A percentile compares a stretch with the other conserved stretches of the same genome.
phyloP scores from a whole-genome alignment of 2,113 vertebrate species.

The Cranoglanis bouderius region DNA sequence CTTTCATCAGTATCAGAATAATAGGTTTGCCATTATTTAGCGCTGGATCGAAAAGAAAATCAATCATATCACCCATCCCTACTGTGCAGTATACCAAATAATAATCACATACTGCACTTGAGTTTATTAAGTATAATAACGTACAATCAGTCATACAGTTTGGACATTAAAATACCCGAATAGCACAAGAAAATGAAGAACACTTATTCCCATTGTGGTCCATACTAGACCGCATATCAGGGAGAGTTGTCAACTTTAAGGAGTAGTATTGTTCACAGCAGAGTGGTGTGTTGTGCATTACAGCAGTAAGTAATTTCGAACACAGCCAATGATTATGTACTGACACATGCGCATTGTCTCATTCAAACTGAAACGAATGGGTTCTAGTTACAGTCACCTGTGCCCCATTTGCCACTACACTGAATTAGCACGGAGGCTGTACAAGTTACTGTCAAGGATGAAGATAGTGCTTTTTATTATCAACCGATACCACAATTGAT shows the following conservation, averaged over 20 bases:
- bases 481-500: not conserved
- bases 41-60: not conserved
- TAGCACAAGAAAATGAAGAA: not conserved
- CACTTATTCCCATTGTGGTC: not conserved
- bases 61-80: not conserved
- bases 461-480: not conserved
- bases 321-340: not conserved
- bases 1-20: not conserved
- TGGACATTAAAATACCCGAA: not conserved
- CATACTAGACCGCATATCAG: not conserved
- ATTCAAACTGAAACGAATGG: not conserved
- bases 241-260: not conserved
- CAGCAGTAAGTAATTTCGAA: not conserved
- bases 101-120: not conserved
- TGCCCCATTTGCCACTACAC: not conserved
- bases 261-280: not conserved
- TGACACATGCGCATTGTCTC: not conserved
- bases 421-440: not conserved
- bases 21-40: not conserved
- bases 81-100: not conserved
- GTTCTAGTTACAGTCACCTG: not conserved
- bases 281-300: not conserved
- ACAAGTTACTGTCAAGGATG: not conserved
- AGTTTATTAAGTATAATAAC: not conserved
- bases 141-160: not conserved